Evolutionary conservation across 1,140 invertebrate genomes (phyloP).

Genomic region (Nasonia giraulti): DNA sequence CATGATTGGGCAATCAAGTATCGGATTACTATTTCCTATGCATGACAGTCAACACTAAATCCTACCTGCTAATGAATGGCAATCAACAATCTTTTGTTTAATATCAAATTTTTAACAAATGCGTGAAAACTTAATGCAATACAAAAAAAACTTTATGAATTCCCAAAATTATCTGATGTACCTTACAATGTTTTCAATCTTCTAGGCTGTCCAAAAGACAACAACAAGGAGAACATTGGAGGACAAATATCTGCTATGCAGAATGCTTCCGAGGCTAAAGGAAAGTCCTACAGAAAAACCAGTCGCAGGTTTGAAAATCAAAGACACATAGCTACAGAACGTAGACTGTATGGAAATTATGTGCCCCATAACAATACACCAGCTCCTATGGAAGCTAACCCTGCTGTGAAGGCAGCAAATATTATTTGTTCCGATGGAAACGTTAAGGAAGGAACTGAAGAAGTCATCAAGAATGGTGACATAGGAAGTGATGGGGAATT

Average conservation of each 20-base stretch:
- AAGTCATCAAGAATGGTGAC: constrained; percentile 62
- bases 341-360: constrained; percentile 49
- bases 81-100: too few relatives aligned
- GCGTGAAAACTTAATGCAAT: background rate
- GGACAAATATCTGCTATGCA: constrained; percentile 52
- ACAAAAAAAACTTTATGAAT: background rate
- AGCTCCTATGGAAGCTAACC: constrained; percentile 36
- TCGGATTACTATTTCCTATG: background rate
- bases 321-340: constrained; percentile 46
- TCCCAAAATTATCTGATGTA: background rate
- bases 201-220: constrained; percentile 62
- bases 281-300: constrained; percentile 53
- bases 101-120: background rate
- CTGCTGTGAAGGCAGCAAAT: constrained; percentile 20
- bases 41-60: background rate
- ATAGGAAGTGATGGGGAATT: constrained; percentile 67
- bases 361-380: constrained; percentile 43
- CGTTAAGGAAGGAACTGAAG: constrained; percentile 42
- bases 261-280: constrained; percentile 48
- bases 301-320: constrained; percentile 45
- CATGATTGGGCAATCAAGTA: background rate
- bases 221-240: constrained; percentile 74
- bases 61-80: too few relatives aligned
- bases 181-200: constrained; percentile 6
- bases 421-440: constrained; percentile 46